Evolutionary conservation across 2,888 invertebrate genomes (phyloP).

Genomic region (Dexiosoma caninum): DNA sequence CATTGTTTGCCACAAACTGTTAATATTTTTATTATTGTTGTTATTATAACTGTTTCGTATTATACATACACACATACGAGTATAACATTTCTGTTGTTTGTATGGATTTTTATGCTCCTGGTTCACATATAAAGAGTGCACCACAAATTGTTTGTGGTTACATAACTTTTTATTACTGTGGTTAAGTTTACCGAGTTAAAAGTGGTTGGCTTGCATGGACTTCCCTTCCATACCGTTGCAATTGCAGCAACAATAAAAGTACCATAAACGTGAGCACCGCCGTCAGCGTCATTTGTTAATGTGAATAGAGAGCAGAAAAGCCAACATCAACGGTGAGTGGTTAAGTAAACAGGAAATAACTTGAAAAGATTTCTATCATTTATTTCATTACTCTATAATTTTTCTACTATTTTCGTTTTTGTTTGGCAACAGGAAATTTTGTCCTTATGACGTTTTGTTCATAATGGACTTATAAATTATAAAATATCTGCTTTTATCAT

Average conservation of each 20-base stretch:
- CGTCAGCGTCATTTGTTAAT: neutral
- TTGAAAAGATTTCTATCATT: conserved; percentile 46
- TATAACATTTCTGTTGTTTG: conserved; percentile 29
- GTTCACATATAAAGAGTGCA: conserved; percentile 59
- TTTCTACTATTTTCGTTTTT: neutral
- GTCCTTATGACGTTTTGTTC: conserved; percentile 11
- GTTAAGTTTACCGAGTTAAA: conserved; percentile 56
- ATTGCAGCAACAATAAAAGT: conserved; percentile 1
- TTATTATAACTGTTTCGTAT: conserved; percentile 4
- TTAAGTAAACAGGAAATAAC: conserved; percentile 58
- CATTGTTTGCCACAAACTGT: conserved; percentile 38
- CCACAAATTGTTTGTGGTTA: conserved; percentile 65
- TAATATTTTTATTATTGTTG: conserved; percentile 49
- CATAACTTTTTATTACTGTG: conserved; percentile 66
- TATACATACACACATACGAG: neutral
- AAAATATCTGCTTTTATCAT: conserved; percentile 34
- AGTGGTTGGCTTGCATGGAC: conserved; percentile 17
- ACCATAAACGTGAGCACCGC: neutral
- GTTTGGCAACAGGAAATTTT: conserved; percentile 57
- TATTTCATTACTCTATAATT: conserved; percentile 16
- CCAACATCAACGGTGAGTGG: conserved; percentile 28
- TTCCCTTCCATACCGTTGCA: neutral
- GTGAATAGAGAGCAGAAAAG: neutral
- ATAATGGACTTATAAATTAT: conserved; percentile 48
- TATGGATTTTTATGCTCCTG: conserved; percentile 60